phyloP scores from a whole-genome alignment of 2,888 invertebrate species.

The Xanthostigma xanthostigma region DNA sequence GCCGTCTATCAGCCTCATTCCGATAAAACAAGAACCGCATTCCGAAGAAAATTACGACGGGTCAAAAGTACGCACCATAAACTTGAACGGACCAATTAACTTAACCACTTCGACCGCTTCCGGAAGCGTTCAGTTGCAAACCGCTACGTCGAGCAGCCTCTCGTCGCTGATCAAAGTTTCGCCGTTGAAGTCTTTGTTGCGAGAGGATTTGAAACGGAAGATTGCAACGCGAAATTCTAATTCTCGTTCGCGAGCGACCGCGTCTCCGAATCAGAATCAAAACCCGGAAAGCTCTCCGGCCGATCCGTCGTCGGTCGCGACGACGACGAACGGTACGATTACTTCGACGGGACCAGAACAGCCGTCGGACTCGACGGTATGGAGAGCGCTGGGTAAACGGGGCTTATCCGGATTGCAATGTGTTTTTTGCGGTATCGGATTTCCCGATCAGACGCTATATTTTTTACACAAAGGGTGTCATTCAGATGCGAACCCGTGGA shows the following conservation, averaged over 20 bases:
- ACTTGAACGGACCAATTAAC: slow-evolving; percentile 27
- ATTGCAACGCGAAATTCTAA: slow-evolving; percentile 49
- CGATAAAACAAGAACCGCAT: slow-evolving; percentile 56
- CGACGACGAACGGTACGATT: slow-evolving; percentile 43
- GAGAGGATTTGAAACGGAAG: slow-evolving; percentile 71
- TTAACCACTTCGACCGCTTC: slow-evolving; percentile 24
- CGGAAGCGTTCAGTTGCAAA: slow-evolving; percentile 25
- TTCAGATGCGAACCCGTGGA: slow-evolving; percentile 92
- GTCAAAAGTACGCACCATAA: slow-evolving; percentile 13
- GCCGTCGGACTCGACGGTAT: slow-evolving; percentile 25
- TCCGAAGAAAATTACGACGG: slow-evolving; percentile 32
- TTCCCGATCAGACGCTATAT: slow-evolving; percentile 90
- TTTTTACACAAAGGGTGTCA: slow-evolving; percentile 97
- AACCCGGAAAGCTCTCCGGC: slow-evolving; percentile 31
- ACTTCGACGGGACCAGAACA: slow-evolving; percentile 58
- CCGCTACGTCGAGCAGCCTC: slow-evolving; percentile 51
- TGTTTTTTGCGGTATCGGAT: slow-evolving; percentile 83
- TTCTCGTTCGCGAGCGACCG: slow-evolving; percentile 29
- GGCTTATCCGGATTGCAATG: slow-evolving; percentile 53
- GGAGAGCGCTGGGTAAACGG: slow-evolving; percentile 33
- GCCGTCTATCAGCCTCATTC: slow-evolving; percentile 73
- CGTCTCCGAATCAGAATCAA: slow-evolving; percentile 24
- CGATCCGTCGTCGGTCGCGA: slow-evolving; percentile 28
- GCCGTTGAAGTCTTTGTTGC: slow-evolving; percentile 67
- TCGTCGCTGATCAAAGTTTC: slow-evolving; percentile 72